These are phyloP conservation scores for Archocentrus centrarchus DNA, from an alignment of 2,113 vertebrate species.

Conservation along the genomic window DNA sequence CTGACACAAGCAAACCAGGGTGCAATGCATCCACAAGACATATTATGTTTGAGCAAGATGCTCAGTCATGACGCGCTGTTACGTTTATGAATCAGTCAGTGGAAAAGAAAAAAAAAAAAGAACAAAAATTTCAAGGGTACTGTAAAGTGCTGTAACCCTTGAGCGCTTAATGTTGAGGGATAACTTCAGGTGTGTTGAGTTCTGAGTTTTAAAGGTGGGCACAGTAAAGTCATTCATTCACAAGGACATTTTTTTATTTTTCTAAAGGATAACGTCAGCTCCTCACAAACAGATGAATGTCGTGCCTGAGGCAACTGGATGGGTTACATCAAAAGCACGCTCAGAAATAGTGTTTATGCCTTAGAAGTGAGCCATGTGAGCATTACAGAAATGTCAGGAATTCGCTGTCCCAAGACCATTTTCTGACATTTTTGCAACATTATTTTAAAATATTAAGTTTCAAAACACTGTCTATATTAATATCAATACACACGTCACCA, in stretches of 20 bases:
- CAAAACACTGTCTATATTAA: neutral
- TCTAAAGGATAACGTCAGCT: conserved; percentile 31
- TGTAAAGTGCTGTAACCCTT: neutral
- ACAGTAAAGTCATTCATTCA: conserved; percentile 36
- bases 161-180: neutral
- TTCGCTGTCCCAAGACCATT: neutral
- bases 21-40: neutral
- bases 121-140: neutral
- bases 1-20: neutral
- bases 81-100: neutral
- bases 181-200: neutral
- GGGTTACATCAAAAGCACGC: conserved; percentile 45
- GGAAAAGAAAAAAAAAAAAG: neutral
- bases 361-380: conserved; percentile 28
- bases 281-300: conserved; percentile 48
- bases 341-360: conserved; percentile 49
- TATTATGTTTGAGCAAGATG: neutral
- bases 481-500: neutral
- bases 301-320: conserved; percentile 35
- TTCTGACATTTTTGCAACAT: neutral
- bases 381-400: neutral
- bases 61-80: neutral
- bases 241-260: conserved; percentile 21
- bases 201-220: conserved; percentile 17
- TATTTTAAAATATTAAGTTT: neutral